These are phyloP conservation scores for Oasisia sp. DNA, from an alignment of 2,888 invertebrate species.

Conservation along the genomic window DNA sequence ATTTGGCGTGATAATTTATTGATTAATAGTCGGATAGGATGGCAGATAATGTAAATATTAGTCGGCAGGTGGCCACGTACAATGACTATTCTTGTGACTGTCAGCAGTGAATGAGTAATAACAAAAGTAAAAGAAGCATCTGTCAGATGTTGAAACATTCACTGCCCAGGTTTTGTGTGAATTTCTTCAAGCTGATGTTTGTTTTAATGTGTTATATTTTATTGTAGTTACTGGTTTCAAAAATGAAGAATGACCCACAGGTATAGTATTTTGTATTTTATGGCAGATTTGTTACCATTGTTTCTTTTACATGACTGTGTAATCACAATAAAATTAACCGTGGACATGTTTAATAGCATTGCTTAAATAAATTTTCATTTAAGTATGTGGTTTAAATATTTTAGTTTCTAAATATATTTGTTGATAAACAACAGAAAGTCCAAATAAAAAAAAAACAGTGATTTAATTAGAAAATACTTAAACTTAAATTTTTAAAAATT, in stretches of 20 bases:
- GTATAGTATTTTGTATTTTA: slow-evolving; percentile 40
- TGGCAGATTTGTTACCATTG: neutral
- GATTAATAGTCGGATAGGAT: neutral
- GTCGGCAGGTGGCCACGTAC: neutral
- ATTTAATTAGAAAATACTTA: neutral
- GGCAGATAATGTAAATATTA: neutral
- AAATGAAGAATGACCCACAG: slow-evolving; percentile 57
- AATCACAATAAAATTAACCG: no score
- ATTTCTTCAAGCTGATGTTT: neutral
- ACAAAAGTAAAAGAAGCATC: neutral
- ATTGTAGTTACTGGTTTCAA: slow-evolving; percentile 57
- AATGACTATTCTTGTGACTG: neutral
- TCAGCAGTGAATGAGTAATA: slow-evolving; percentile 1
- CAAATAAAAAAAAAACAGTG: neutral
- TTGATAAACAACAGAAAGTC: neutral
- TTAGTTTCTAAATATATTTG: neutral
- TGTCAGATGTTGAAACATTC: neutral
- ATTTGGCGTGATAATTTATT: neutral
- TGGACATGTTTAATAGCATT: neutral
- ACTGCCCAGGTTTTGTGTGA: neutral
- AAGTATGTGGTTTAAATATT: neutral
- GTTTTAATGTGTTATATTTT: neutral
- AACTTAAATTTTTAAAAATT: neutral
- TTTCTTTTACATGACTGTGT: no score
- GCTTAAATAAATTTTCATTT: neutral